Evolutionary conservation across 1,140 invertebrate genomes (phyloP), one percentile per base, ranked within the genome.

Genomic region (Temnothorax curvispinosus): DNA sequence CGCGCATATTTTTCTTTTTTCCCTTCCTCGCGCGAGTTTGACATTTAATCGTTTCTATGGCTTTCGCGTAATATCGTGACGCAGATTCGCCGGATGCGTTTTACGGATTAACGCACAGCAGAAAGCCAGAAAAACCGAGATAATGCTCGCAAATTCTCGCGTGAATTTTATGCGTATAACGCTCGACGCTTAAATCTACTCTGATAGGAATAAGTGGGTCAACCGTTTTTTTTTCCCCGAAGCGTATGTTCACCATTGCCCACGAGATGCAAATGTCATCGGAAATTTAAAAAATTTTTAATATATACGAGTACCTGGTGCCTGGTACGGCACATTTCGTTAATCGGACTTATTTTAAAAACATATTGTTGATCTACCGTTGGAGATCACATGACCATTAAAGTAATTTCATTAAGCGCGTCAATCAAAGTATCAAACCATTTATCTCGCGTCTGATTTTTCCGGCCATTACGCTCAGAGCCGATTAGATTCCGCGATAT

Each of bases 81-180:
- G 65, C 65, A 35, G 38, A 81, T 81, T 81, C 38, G 65, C 21
- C 41, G 62, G 77, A 69, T 80, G 64, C 69, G 78, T 81, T 81
- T 71, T 72, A 72, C 78, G 78, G 65, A 81, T 81, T 81, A 81
- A 81, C 65, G 78, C 65, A 41, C 58, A 52, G 78, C 35, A 71
- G 50, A 27, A 27, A 27, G 27, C 27, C 27, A 27, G 27, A 81
- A 81, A 81, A 81, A 56, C 65, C 78, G 65, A 72, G 78, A 81
- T 81, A 81, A 81, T 72, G 50, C 78, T 81, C 15, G 21, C 77
- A 54, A 69, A 81, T 81, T 81, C 65, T 69, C 62, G 47, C 62
- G 15, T 52, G 78, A 81, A 72, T 81, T 81, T 81, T 81, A 81
- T 71, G 50, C 78, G 65, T 72, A 6, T 5, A 13, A 71, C 64